These are phyloP conservation scores for Rattus rattus DNA, from an alignment of 2,113 vertebrate species.

Conservation along the genomic window DNA sequence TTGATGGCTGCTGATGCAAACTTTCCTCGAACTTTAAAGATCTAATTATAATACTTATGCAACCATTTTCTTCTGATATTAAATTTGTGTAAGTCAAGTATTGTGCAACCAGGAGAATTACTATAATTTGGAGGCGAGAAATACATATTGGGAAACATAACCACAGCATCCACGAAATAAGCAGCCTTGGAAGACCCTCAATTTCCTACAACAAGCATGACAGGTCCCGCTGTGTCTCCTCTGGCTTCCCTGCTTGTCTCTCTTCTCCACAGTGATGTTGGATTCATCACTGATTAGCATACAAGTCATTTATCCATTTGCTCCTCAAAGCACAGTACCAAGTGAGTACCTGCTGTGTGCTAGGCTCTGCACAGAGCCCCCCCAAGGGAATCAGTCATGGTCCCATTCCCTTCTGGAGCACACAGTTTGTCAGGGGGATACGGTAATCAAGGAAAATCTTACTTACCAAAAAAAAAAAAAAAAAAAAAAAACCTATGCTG, in stretches of 20 bases:
- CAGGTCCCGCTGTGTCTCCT: neutral
- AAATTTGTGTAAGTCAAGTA: constrained; percentile 44
- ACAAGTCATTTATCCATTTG: constrained; percentile 23
- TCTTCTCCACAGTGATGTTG: neutral
- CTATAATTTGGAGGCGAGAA: constrained; percentile 41
- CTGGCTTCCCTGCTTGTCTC: neutral
- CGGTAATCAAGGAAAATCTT: neutral
- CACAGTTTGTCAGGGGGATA: neutral
- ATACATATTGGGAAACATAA: neutral
- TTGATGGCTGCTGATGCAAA: neutral
- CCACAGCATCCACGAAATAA: constrained; percentile 43
- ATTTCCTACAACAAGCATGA: neutral
- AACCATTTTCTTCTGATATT: constrained; percentile 36
- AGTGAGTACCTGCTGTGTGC: neutral
- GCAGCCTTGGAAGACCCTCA: constrained; percentile 17
- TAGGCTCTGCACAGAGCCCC: neutral
- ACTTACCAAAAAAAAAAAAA: neutral
- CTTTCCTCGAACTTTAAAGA: constrained; percentile 43
- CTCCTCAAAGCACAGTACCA: neutral
- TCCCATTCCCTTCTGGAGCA: neutral
- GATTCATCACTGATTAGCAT: neutral
- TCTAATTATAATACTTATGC: constrained; percentile 51
- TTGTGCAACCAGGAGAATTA: neutral
- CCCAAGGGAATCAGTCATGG: neutral
- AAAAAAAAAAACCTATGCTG: neutral